Base-by-base conservation (phyloP, 2,113 vertebrate species). In the Xenopus borealis region DNA sequence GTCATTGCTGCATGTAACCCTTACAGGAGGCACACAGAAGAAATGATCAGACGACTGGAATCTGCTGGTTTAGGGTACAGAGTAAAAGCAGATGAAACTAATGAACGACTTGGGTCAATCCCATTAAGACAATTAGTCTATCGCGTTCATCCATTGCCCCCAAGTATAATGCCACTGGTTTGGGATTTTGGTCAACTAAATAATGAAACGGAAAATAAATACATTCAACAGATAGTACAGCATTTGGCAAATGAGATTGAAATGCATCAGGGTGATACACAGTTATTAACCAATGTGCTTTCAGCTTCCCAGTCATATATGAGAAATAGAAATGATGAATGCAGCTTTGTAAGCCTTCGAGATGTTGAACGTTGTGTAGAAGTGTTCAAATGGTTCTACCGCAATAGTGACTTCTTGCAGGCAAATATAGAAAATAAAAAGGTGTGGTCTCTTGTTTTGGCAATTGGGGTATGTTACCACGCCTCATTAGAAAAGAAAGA, bases 171-270 rank as follows among this genome's bases (percentile, higher is more conserved):
- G 62, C 95, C 95, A 0, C 80, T 99, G 27, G 95, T 99, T 44
- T 99, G 96, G 97, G 97, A 99, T 79, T 99, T 99, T 20, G 97
- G 97, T 27, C 96, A 98, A 71, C 86, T 99, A 79, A 93, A 93
- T 66, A 81, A 90, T 65, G 1, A 80, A 0, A 85, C 94, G 0
- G 97, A 99, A 55, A 91, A 88, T 78, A 89, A 89, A 71, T 93
- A 96, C 71, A 95, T 98, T 59, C 87, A 93, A 44, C 97, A 99
- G 85, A 97, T 99, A 4, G 92, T 98, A 0, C 92, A 94, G 81
- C 89, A 94, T n/a, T 89, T 94, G 3, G 78, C 82, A 0, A 78
- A 83, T n/a, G 85, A 76, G 0, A 1, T 84, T 40, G 3, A 0
- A 0, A 8, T 89, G 20, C 6, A 76, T 0, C 0, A 0, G 6